These are phyloP conservation scores for Eidolon dupreanum DNA, from an alignment of 2,797 vertebrate species.

Conservation along the genomic window DNA sequence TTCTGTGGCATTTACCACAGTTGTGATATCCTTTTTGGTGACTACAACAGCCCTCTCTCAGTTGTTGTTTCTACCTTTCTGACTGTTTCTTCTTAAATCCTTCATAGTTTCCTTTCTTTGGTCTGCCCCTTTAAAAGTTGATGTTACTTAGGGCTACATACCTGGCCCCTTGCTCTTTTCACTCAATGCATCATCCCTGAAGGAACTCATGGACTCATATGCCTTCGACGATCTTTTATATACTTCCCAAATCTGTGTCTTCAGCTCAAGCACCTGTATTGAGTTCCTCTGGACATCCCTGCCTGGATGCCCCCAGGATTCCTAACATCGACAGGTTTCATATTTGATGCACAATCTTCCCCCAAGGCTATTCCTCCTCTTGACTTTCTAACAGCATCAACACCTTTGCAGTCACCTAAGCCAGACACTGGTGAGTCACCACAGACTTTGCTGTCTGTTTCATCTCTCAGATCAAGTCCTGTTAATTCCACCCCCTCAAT, in stretches of 20 bases:
- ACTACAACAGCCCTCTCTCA: neutral
- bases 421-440: neutral
- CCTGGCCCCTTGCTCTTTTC: neutral
- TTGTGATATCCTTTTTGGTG: neutral
- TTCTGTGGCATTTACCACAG: neutral
- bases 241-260: neutral
- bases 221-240: neutral
- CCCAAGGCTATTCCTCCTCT: neutral
- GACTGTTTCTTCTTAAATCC: neutral
- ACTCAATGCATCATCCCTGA: neutral
- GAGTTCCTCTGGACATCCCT: neutral
- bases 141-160: neutral
- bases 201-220: neutral
- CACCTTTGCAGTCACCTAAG: neutral
- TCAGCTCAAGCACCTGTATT: neutral
- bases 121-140: neutral
- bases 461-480: neutral
- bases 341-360: neutral
- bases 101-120: neutral
- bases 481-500: neutral
- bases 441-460: neutral
- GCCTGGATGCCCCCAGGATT: neutral
- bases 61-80: neutral
- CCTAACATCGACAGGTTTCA: neutral
- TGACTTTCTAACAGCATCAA: neutral